These are phyloP conservation scores for Carduelis carduelis DNA, from an alignment of 2,797 vertebrate species.

Conservation along the genomic window DNA sequence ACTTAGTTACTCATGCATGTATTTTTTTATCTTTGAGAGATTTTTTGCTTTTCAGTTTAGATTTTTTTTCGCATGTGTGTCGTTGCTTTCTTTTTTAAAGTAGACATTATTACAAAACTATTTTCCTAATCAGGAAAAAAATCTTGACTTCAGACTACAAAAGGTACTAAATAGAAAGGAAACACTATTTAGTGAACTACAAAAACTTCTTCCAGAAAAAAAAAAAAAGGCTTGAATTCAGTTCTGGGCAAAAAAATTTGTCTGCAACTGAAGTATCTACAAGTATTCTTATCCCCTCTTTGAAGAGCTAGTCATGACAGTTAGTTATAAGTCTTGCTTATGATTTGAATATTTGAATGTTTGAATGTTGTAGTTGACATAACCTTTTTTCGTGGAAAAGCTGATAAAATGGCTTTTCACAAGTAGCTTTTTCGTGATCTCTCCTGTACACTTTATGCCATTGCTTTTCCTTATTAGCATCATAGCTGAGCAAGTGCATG, in stretches of 20 bases:
- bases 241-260: neutral
- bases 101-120: neutral
- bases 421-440: neutral
- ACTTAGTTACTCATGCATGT: neutral
- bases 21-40: neutral
- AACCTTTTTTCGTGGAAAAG: neutral
- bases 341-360: neutral
- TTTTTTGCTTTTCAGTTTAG: neutral
- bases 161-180: neutral
- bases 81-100: neutral
- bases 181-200: neutral
- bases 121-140: neutral
- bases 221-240: neutral
- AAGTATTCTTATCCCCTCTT: neutral
- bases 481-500: neutral
- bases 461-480: neutral
- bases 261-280: neutral
- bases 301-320: neutral
- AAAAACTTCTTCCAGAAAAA: neutral
- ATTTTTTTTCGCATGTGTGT: neutral
- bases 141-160: neutral
- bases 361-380: neutral
- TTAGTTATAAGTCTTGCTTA: neutral
- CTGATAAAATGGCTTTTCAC: neutral
- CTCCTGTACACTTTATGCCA: accelerated